Conservation (phyloP, 2,113 vertebrate genomes). For the Rhinopithecus roxellana region DNA sequence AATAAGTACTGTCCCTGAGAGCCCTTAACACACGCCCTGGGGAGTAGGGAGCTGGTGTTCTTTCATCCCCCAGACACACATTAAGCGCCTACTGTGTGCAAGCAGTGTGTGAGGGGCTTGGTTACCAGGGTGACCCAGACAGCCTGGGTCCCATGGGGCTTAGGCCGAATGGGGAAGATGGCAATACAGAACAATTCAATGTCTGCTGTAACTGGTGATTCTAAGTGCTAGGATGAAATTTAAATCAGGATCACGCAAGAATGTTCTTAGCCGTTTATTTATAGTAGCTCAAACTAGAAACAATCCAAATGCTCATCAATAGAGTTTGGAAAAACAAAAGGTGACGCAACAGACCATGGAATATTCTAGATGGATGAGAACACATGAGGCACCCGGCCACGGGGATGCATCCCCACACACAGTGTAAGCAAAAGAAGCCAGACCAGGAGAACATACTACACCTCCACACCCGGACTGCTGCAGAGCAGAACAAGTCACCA, state of each 20-base stretch:
- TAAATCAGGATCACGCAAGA: rapidly evolving
- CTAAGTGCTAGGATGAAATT: too few species aligned
- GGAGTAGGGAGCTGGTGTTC: not conserved
- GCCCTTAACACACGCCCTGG: rapidly evolving
- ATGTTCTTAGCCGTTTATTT: not conserved
- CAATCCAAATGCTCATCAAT: not conserved
- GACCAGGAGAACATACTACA: not conserved
- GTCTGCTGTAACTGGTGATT: not conserved
- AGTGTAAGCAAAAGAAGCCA: not conserved
- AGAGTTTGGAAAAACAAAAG: not conserved
- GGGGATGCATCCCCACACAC: not conserved
- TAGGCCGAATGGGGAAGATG: rapidly evolving
- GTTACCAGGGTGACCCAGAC: too few species aligned
- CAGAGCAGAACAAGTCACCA: not conserved
- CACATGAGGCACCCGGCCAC: not conserved
- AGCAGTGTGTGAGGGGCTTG: not conserved
- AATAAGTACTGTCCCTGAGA: not conserved
- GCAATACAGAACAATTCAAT: rapidly evolving
- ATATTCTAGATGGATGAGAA: not conserved
- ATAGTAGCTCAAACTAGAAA: not conserved
- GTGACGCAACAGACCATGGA: rapidly evolving
- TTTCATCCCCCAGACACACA: not conserved
- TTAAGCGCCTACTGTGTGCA: not conserved
- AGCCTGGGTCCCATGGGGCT: rapidly evolving
- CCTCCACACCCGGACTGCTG: rapidly evolving